These are phyloP conservation scores for Euleptes europaea DNA, from an alignment of 2,113 vertebrate genomes.

Conservation along the genomic window DNA sequence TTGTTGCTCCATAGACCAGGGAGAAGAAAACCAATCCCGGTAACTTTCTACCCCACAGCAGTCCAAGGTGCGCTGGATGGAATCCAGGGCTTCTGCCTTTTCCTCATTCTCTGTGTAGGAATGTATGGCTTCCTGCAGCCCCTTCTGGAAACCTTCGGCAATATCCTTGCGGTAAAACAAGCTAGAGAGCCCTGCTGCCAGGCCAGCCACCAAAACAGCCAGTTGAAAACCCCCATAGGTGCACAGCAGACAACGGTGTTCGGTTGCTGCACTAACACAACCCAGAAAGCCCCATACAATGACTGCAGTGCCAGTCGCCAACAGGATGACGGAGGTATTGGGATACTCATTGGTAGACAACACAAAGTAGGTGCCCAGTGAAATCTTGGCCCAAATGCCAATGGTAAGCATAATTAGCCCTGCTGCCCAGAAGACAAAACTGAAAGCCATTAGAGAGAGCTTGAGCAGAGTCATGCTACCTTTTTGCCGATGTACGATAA, in stretches of 20 bases:
- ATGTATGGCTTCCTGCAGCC: constrained; percentile 78
- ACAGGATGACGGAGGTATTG: constrained; percentile 79
- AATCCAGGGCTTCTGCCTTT: constrained; percentile 81
- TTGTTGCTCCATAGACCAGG: constrained; percentile 76
- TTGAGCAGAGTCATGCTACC: constrained; percentile 83
- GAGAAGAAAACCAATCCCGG: constrained; percentile 83
- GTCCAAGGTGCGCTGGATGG: constrained; percentile 79
- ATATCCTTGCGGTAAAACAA: constrained; percentile 84
- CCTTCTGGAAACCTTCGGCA: constrained; percentile 81
- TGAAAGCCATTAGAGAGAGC: constrained; percentile 85
- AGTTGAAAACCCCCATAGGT: constrained; percentile 83
- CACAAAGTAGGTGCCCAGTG: constrained; percentile 81
- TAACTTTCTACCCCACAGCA: constrained; percentile 88
- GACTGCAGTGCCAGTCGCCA: constrained; percentile 78
- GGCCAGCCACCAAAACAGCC: constrained; percentile 74
- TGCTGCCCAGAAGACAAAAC: constrained; percentile 86
- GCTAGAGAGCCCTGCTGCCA: constrained; percentile 81
- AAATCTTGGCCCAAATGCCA: constrained; percentile 85
- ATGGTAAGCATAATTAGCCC: constrained; percentile 83
- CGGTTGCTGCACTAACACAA: constrained; percentile 84
- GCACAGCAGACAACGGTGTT: constrained; percentile 80
- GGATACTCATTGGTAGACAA: constrained; percentile 81
- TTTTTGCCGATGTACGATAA: neutral
- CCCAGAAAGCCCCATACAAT: constrained; percentile 88
- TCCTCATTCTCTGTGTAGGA: constrained; percentile 82